Base-by-base conservation (phyloP, 2,888 invertebrate genomes). In the Apodemia hepburni region DNA sequence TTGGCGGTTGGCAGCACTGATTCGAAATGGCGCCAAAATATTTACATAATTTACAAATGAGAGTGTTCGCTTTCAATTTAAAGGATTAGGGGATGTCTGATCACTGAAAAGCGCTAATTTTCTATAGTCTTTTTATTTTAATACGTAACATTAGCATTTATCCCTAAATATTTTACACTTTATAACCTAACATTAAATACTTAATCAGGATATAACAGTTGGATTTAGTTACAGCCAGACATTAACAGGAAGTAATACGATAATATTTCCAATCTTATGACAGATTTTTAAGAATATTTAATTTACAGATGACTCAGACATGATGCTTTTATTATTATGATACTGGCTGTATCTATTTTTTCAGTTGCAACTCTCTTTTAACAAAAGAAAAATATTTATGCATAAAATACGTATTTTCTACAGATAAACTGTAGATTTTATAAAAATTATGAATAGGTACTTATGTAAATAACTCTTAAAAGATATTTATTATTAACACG, bases 31-130 rank as follows among this genome's bases (percentile, higher is more conserved):
- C 86, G 79, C 82, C 82, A 79, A 79, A 73, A 75, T 70, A 85
- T 89, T 85, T 83, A 76, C 87, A 89, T 90, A 87, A 90, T 88
- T 84, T 75, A 73, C 78, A 77, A 84, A 85, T 82, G 79, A 78
- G 82, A 79, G 78, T 78, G 73, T 75, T 73, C 74, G 72, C 72
- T 71, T 69, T 71, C 68, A 71, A 73, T 72, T 73, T 73, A 71
- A 68, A 71, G 76, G 81, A 82, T 80, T 80, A 79, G 74, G 74
- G 72, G 66, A 22, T 54, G 54, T 27, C 27, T 22, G 27, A 69
- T 80, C 77, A 84, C 82, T 84, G 82, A 82, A 85, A 85, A 75
- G 75, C 78, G 65, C 64, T 69, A 67, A 68, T 70, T 66, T 75
- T 71, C 72, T 73, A 68, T 69, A 71, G 66, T 73, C 77, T 79